A percentile compares a stretch with the other conserved stretches of the same genome.
Evolutionary conservation across 2,797 vertebrate genomes (phyloP).

Genomic region (Dicrostonyx torquatus): DNA sequence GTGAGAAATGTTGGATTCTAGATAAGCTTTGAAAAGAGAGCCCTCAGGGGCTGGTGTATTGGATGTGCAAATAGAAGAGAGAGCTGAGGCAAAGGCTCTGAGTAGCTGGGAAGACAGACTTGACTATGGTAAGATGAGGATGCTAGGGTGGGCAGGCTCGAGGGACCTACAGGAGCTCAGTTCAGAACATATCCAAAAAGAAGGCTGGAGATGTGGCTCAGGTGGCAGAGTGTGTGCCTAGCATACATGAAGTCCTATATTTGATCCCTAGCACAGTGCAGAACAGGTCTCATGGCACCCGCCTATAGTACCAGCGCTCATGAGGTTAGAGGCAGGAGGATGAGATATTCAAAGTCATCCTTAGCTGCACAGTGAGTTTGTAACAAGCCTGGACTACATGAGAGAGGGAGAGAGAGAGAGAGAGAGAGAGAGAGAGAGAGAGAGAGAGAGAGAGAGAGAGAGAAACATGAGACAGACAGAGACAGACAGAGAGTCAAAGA

Average conservation of each 20-base stretch:
- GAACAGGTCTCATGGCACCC: background rate
- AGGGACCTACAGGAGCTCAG: background rate
- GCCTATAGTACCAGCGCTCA: background rate
- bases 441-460: background rate
- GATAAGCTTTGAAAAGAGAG: background rate
- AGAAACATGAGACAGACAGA: background rate
- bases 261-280: background rate
- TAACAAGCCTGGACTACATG: background rate
- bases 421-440: background rate
- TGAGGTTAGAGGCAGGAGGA: background rate
- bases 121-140: background rate
- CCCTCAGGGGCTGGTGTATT: background rate
- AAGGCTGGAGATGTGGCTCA: background rate
- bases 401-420: background rate
- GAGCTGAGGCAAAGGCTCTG: background rate
- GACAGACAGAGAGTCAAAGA: background rate
- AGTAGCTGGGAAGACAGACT: background rate
- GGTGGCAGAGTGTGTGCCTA: too few relatives aligned
- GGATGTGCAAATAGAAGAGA: background rate
- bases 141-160: background rate
- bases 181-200: background rate
- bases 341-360: background rate
- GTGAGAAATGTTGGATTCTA: background rate
- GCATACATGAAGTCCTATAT: background rate
- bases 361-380: background rate